Conservation (phyloP, 2,888 invertebrate genomes). For the Lithophane leautieri region DNA sequence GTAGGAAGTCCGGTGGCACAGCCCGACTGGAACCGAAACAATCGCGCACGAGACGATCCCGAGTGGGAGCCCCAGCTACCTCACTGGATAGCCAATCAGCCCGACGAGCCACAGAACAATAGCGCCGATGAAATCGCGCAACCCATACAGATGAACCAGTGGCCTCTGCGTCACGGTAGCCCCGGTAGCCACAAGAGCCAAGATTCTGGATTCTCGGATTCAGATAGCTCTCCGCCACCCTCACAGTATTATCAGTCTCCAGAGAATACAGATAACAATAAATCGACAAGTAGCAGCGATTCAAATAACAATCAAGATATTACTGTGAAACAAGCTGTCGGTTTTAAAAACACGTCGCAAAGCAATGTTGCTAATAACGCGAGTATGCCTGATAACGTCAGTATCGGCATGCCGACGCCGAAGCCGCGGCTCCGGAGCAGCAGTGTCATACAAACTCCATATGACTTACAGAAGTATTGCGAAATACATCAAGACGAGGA, state of each 20-base stretch:
- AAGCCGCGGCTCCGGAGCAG: constrained; percentile 86
- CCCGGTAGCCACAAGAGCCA: constrained; percentile 93
- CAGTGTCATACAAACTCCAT: constrained; percentile 88
- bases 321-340: constrained; percentile 85
- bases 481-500: constrained; percentile 88
- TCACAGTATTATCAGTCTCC: constrained; percentile 85
- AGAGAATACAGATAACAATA: constrained; percentile 80
- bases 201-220: constrained; percentile 95
- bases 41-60: constrained; percentile 77
- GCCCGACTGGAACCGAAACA: constrained; percentile 80
- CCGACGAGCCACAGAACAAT: constrained; percentile 83
- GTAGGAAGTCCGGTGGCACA: constrained; percentile 85
- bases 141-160: constrained; percentile 82
- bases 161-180: constrained; percentile 88
- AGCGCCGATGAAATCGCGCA: constrained; percentile 82
- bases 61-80: constrained; percentile 89
- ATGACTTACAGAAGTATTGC: constrained; percentile 88
- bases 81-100: constrained; percentile 88
- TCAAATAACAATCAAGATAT: constrained; percentile 87
- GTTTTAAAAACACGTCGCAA: constrained; percentile 82
- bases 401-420: constrained; percentile 77
- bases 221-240: constrained; percentile 92
- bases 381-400: constrained; percentile 70
- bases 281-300: constrained; percentile 84
- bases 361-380: constrained; percentile 80